These are phyloP conservation scores for Unio pictorum DNA, from an alignment of 2,888 invertebrate genomes.

Conservation along the genomic window DNA sequence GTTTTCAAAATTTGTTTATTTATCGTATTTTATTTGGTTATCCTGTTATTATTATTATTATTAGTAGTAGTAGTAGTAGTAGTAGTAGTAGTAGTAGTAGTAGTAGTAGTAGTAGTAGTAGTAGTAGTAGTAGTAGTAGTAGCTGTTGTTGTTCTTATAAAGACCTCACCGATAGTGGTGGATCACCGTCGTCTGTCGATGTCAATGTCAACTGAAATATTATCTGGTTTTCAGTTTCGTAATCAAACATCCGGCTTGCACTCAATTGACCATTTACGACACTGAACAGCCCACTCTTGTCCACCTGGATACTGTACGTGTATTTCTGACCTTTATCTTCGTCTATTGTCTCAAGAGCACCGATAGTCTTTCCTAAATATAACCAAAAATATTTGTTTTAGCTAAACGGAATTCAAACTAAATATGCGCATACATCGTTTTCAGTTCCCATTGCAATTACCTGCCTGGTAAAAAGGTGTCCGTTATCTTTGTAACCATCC, in stretches of 20 bases:
- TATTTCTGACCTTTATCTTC: conserved; percentile 38
- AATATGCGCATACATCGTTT: neutral
- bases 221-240: conserved; percentile 27
- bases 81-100: too few species aligned
- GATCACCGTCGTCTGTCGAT: conserved; percentile 35
- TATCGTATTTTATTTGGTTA: too few species aligned
- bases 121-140: too few species aligned
- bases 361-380: conserved; percentile 30
- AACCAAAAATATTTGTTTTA: neutral
- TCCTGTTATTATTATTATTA: too few species aligned
- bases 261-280: conserved; percentile 24
- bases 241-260: conserved; percentile 35
- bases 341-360: conserved; percentile 32
- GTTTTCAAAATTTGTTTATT: too few species aligned
- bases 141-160: neutral
- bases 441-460: too few species aligned
- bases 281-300: conserved; percentile 34
- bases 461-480: too few species aligned
- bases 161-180: conserved; percentile 18
- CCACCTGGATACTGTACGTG: conserved; percentile 35
- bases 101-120: too few species aligned
- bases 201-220: conserved; percentile 33
- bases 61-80: too few species aligned
- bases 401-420: neutral
- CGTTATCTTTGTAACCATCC: too few species aligned